Evolutionary conservation across 2,113 vertebrate genomes (phyloP).

Genomic region (Epinephelus cyanopodus): DNA sequence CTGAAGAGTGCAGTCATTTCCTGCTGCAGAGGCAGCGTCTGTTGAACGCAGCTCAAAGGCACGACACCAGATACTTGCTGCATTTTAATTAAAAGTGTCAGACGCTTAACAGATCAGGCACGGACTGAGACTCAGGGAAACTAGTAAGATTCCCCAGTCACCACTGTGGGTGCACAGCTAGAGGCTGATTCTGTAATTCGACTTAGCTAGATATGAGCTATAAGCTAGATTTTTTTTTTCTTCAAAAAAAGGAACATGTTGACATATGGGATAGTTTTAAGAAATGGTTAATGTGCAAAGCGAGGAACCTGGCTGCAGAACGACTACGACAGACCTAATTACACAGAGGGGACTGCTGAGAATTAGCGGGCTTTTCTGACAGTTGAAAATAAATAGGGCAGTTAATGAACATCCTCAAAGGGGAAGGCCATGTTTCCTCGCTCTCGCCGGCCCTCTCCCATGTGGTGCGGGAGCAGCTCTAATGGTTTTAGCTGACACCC

Average conservation of each 20-base stretch:
- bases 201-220: constrained; percentile 34
- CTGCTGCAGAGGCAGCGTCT: constrained; percentile 49
- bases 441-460: constrained; percentile 60
- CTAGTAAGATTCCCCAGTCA: constrained; percentile 33
- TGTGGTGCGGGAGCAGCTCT: constrained; percentile 59
- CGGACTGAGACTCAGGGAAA: constrained; percentile 29
- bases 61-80: constrained; percentile 62
- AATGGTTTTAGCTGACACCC: constrained; percentile 84
- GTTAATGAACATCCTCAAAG: constrained; percentile 82
- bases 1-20: constrained; percentile 62
- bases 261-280: constrained; percentile 64
- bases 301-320: constrained; percentile 43
- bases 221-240: too few relatives aligned
- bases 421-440: constrained; percentile 58
- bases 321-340: constrained; percentile 64
- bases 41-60: constrained; percentile 56
- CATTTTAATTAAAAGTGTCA: constrained; percentile 79
- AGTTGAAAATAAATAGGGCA: constrained; percentile 84
- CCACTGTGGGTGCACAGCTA: constrained; percentile 12
- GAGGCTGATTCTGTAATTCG: constrained; percentile 50
- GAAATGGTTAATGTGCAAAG: constrained; percentile 36
- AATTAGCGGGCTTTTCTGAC: constrained; percentile 80
- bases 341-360: constrained; percentile 62
- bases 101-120: constrained; percentile 35
- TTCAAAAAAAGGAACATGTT: constrained; percentile 35